Evolutionary conservation across 2,797 vertebrate genomes (phyloP), one percentile per base, ranked within the genome.

Genomic region (Ptychadena robeensis): DNA sequence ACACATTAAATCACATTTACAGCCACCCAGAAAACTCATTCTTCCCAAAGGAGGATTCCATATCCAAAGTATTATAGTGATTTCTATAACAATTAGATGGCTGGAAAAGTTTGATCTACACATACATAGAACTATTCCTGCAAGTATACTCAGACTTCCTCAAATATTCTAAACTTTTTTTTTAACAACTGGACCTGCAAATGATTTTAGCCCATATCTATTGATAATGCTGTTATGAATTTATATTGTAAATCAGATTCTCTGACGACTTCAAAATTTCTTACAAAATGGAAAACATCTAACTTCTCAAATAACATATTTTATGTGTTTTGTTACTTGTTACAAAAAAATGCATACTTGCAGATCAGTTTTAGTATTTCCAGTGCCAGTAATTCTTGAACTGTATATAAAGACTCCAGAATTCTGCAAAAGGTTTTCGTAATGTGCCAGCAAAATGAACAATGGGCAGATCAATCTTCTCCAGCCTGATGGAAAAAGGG

Each of bases 381-480:
- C 22, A 15, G 28, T 44, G 73, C 66, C 73, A 82, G 40, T 48
- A 65, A 77, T 71, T 81, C 68, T 67, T 57, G 79, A 85, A 66
- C 70, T 68, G 59, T 78, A 61, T 78, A 82, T 72, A 30, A 25
- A 75, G 71, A 57, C 34, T 53, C 61, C 72, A 59, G 70, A 72
- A 78, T 72, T 75, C 69, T 67, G 40, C 22, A 57, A 64, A 82
- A 77, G 28, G 63, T 70, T 67, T 77, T 30, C 68, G 57, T 85
- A 77, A 81, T 78, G 59, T 85, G 67, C 73, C 79, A 75, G 34
- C 35, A 78, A 82, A 71, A 34, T 35, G 3, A 78, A 72, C 34
- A 63, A 72, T 73, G 0, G 40, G 18, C 2, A 2, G n/a, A 28
- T 28, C 9, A 61, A 25, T 44, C n/a, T 25, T 12, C 7, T 61